phyloP scores from a whole-genome alignment of 2,113 vertebrate species.

The Spermophilus dauricus region DNA sequence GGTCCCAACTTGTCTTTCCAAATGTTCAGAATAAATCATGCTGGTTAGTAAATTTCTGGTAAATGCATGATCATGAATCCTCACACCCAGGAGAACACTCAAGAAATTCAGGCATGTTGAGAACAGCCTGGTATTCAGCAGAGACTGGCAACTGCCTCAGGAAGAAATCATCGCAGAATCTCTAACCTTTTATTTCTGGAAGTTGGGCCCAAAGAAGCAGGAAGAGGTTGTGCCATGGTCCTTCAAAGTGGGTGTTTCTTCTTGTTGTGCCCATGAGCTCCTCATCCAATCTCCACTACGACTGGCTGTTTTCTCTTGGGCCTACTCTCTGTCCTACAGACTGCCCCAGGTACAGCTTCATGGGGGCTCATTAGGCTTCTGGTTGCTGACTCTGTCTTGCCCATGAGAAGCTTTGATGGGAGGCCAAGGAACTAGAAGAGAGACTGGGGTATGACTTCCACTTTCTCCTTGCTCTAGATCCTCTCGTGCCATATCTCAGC shows the following conservation, averaged over 20 bases:
- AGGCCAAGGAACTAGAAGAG: neutral
- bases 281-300: constrained; percentile 58
- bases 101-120: neutral
- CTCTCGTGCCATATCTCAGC: neutral
- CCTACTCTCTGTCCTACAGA: neutral
- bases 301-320: neutral
- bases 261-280: constrained; percentile 60
- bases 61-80: neutral
- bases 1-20: neutral
- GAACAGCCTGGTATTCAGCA: neutral
- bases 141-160: neutral
- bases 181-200: neutral
- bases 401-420: neutral
- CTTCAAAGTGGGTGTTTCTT: neutral
- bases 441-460: too few relatives aligned
- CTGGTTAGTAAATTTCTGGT: neutral
- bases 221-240: neutral
- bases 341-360: fast-evolving
- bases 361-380: neutral
- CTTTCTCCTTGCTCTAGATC: neutral
- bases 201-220: neutral
- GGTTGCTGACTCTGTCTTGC: neutral
- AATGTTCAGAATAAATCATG: neutral
- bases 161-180: neutral
- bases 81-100: neutral